Base-by-base conservation (phyloP, 2,888 invertebrate genomes). In the Synergus itoensis region DNA sequence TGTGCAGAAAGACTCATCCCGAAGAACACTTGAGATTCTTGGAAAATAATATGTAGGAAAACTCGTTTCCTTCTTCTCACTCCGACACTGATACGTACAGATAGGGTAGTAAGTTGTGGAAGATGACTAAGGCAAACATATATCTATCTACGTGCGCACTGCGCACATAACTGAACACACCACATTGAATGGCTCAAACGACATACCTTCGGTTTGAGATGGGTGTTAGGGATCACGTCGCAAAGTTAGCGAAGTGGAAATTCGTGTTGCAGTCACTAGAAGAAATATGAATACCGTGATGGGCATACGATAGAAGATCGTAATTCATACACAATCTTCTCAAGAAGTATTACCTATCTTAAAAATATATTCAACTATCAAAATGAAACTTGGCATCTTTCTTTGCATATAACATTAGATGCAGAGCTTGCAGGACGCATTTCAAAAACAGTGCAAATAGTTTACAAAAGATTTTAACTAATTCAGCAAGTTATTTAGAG, bases 241-340 rank as follows among this genome's bases (percentile, higher is more conserved):
- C 78, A 77, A 69, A 84, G 83, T 82, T 81, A 83, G 84, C 86
- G 84, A 87, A 89, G 89, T 89, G 88, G 87, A 88, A 84, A 89
- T 87, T 87, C 89, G 84, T 89, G 89, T 89, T 86, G 84, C 85
- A 83, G 82, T 53, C 85, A 83, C 84, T 80, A 80, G 82, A 81
- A 69, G 87, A 84, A 88, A 88, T 88, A 89, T 82, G 86, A 84
- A 84, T 83, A 75, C 81, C 86, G 85, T 86, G 88, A 88, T 88
- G 85, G 87, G 87, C 87, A 85, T 88, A 84, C 82, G 79, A 84
- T 76, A 40, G 40, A 8, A 64, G 40, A 36, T 21, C 45, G 18
- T 69, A 69, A 69, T 62, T 57, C 45, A 36, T 36, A 36, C 5
- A 69, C 14, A 64, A 77, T 77, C 63, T 48, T 77, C 28, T 9